Conservation (phyloP, 2,797 vertebrate species). For the Botia kubotai region DNA sequence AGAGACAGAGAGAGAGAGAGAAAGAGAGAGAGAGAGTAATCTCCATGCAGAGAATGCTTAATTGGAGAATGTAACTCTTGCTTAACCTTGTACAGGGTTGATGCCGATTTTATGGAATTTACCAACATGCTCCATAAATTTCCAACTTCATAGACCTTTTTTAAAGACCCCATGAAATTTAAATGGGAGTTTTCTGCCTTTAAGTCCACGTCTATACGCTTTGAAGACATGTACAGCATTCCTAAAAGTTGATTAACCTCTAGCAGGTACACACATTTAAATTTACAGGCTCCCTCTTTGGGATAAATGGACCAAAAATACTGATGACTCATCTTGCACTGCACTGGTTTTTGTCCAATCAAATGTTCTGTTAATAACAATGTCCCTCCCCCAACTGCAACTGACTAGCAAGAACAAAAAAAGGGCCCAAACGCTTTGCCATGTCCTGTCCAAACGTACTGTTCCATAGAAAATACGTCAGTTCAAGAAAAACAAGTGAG, state of each 20-base stretch:
- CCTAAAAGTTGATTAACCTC: background rate
- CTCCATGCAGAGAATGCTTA: conserved; percentile 8
- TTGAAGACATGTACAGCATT: background rate
- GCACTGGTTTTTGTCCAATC: background rate
- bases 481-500: background rate
- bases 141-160: conserved; percentile 45
- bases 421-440: background rate
- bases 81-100: conserved; percentile 33
- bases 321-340: background rate
- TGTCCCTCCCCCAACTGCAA: background rate
- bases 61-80: conserved; percentile 46
- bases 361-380: background rate
- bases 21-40: conserved; percentile 11
- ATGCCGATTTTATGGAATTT: conserved; percentile 45
- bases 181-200: conserved; percentile 11
- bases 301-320: background rate
- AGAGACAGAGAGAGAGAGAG: conserved; percentile 1
- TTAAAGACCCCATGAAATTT: conserved; percentile 31
- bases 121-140: conserved; percentile 45
- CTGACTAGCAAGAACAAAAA: too few relatives aligned
- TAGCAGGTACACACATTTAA: background rate
- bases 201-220: conserved; percentile 8
- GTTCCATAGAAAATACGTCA: background rate
- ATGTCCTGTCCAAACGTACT: background rate
- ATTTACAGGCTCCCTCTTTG: background rate